A percentile compares a stretch with the other conserved stretches of the same genome.
These are phyloP conservation scores for Tetragonula carbonaria DNA, from an alignment of 2,888 invertebrate genomes.

Conservation along the genomic window DNA sequence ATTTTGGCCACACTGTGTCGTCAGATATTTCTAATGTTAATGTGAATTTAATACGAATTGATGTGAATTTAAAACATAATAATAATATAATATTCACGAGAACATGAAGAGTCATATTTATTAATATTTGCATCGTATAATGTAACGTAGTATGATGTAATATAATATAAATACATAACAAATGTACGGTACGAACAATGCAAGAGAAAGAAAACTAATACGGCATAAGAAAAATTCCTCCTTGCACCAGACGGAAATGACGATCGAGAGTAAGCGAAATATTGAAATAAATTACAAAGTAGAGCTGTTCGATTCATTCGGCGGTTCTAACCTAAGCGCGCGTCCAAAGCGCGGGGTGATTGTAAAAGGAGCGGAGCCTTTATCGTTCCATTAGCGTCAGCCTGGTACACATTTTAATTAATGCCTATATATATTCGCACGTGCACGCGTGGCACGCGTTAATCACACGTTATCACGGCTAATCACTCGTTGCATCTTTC, in stretches of 20 bases:
- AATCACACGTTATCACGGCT: slow-evolving; percentile 71
- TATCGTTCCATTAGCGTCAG: slow-evolving; percentile 55
- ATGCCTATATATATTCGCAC: slow-evolving; percentile 26
- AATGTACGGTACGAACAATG: no score
- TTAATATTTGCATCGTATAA: no score
- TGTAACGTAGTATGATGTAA: no score
- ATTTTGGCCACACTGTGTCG: no score
- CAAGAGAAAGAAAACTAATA: no score
- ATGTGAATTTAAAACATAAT: no score
- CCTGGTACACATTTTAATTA: slow-evolving; percentile 55
- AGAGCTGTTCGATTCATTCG: slow-evolving; percentile 35
- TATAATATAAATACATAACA: no score
- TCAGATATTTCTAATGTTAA: no score
- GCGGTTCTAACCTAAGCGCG: slow-evolving; percentile 18
- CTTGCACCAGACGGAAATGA: neutral
- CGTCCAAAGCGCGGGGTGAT: slow-evolving; percentile 36
- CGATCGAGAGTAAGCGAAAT: neutral
- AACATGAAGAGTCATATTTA: no score
- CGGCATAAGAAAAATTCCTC: no score
- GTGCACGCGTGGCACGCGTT: slow-evolving; percentile 31
- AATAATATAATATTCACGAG: no score
- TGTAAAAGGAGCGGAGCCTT: slow-evolving; percentile 43
- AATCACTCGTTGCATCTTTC: slow-evolving; percentile 64
- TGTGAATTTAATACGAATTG: no score
- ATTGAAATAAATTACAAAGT: neutral